These are phyloP conservation scores for Cyanistes caeruleus DNA, from an alignment of 2,113 vertebrate genomes.

Conservation along the genomic window DNA sequence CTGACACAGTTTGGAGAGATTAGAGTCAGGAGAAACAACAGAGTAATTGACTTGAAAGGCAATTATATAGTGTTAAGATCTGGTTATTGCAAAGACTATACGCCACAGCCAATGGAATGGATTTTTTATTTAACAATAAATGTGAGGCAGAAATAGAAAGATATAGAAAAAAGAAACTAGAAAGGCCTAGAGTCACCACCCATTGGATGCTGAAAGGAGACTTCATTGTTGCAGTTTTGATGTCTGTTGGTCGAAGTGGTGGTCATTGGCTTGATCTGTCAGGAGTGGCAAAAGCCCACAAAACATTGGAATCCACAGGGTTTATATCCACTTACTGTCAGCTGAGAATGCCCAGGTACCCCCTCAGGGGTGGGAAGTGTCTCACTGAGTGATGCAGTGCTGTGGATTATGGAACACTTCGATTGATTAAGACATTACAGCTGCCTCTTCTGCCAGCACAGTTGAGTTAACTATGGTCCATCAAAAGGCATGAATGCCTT, in stretches of 20 bases:
- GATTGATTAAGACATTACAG: background rate
- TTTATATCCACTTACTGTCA: background rate
- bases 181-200: background rate
- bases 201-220: background rate
- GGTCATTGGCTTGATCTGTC: background rate
- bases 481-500: background rate
- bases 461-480: background rate
- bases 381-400: too few species aligned
- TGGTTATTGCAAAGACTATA: background rate
- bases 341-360: background rate
- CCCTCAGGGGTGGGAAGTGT: background rate
- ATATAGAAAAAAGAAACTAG: background rate
- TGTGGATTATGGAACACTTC: background rate
- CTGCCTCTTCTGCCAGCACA: background rate
- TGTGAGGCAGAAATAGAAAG: background rate
- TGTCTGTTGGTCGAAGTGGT: fast-evolving
- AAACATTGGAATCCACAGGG: background rate
- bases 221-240: background rate
- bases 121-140: background rate
- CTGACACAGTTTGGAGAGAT: background rate
- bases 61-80: background rate
- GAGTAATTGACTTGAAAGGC: background rate
- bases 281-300: background rate
- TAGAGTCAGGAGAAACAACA: background rate
- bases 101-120: background rate